Evolutionary conservation across 2,113 vertebrate genomes (phyloP).

Genomic region (Anser cygnoides): DNA sequence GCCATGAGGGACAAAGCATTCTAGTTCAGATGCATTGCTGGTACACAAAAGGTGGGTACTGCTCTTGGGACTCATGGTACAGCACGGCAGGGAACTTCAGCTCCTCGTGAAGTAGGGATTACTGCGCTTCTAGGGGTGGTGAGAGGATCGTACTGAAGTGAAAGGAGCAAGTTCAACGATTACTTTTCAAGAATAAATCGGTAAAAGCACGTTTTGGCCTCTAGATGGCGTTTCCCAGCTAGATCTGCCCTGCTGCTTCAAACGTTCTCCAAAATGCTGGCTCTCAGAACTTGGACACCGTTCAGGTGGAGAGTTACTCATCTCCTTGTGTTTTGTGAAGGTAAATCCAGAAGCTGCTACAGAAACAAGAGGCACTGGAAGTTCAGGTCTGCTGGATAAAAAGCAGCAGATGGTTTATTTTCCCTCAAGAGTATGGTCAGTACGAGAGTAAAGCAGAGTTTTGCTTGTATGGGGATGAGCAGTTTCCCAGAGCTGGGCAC

Average conservation of each 20-base stretch:
- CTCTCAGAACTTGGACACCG: accelerated
- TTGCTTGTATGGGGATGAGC: not conserved
- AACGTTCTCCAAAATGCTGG: accelerated
- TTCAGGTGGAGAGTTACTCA: not conserved
- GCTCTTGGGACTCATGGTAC: accelerated
- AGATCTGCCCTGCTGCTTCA: not conserved
- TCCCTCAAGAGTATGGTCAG: not conserved
- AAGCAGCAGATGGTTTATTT: not conserved
- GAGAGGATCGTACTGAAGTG: too few species aligned
- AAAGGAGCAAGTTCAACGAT: accelerated
- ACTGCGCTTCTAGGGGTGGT: not conserved
- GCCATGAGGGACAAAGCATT: not conserved
- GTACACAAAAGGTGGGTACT: too few species aligned
- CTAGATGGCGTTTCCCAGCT: conserved; percentile 7
- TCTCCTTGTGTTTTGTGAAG: not conserved
- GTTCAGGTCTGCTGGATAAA: not conserved
- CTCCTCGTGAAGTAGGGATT: not conserved
- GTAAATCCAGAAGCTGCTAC: not conserved
- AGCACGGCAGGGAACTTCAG: not conserved
- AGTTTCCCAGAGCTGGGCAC: not conserved
- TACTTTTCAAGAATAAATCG: not conserved
- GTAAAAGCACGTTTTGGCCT: not conserved
- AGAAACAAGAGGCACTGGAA: not conserved
- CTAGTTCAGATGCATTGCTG: not conserved
- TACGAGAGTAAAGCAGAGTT: not conserved